Conservation (phyloP, 1,140 invertebrate species). For the Sycophila sp. region DNA sequence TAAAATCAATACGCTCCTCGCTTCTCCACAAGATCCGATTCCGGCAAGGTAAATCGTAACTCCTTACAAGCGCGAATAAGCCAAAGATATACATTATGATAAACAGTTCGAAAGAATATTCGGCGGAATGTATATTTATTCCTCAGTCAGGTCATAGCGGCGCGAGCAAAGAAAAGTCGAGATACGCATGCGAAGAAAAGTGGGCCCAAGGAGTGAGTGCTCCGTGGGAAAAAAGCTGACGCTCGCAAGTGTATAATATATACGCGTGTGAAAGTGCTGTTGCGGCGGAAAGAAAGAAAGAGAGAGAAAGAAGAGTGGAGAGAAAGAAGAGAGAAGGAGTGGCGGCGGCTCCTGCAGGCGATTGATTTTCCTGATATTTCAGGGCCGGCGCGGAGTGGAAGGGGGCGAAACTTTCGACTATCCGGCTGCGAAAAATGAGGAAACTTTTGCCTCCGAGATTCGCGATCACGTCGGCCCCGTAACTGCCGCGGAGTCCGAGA, state of each 20-base stretch:
- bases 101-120: conserved; percentile 30
- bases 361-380: conserved; percentile 63
- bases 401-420: conserved; percentile 46
- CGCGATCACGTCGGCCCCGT: conserved; percentile 55
- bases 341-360: conserved; percentile 49
- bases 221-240: conserved; percentile 14
- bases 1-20: too few species aligned
- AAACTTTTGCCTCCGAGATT: conserved; percentile 57
- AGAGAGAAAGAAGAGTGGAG: conserved; percentile 30
- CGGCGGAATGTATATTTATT: too few species aligned
- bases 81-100: conserved; percentile 27
- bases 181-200: neutral
- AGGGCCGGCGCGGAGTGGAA: conserved; percentile 22
- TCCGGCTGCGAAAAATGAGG: conserved; percentile 61
- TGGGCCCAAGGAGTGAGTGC: neutral
- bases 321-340: conserved; percentile 30
- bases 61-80: conserved; percentile 8
- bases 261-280: conserved; percentile 25
- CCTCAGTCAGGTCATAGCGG: too few species aligned
- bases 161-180: conserved; percentile 2
- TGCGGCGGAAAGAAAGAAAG: conserved; percentile 20
- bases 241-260: conserved; percentile 32
- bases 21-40: too few species aligned
- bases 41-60: neutral
- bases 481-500: conserved; percentile 51